Evolutionary conservation across 2,797 vertebrate genomes (phyloP).

Genomic region (Chaunax sp.): DNA sequence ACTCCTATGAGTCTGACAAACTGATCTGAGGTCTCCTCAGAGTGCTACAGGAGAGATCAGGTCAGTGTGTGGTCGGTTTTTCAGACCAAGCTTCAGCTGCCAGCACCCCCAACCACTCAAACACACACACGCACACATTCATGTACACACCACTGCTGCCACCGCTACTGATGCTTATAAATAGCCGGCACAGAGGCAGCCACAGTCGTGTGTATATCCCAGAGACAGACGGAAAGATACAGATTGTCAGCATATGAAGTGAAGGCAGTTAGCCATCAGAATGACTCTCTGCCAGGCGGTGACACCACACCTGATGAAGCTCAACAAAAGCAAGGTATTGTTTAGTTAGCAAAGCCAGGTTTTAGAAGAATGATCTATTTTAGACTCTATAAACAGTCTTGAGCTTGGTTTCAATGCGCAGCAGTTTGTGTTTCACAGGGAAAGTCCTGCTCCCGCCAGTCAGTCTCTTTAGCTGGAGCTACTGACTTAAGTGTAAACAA

Average conservation of each 20-base stretch:
- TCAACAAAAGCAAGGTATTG: constrained; percentile 84
- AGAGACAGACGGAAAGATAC: constrained; percentile 58
- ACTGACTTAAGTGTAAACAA: constrained; percentile 45
- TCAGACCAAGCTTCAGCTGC: constrained; percentile 74
- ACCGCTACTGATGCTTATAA: constrained; percentile 78
- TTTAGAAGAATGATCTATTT: constrained; percentile 41
- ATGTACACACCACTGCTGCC: constrained; percentile 58
- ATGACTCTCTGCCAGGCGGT: constrained; percentile 79
- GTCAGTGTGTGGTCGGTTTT: constrained; percentile 56
- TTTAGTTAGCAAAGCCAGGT: constrained; percentile 27
- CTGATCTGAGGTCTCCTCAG: constrained; percentile 54
- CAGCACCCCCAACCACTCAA: constrained; percentile 62
- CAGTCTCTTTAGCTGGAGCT: constrained; percentile 43
- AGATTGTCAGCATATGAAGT: constrained; percentile 70
- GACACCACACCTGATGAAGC: constrained; percentile 80
- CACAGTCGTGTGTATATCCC: constrained; percentile 56
- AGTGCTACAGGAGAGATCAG: constrained; percentile 36
- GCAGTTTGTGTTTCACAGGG: constrained; percentile 75
- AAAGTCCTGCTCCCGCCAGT: constrained; percentile 61
- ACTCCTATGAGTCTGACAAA: constrained; percentile 49
- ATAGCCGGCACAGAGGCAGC: constrained; percentile 72
- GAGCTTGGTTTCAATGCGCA: constrained; percentile 57
- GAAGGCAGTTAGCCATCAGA: constrained; percentile 70
- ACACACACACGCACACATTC: constrained; percentile 34
- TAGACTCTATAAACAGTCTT: constrained; percentile 67